Conservation (phyloP, 1,140 invertebrate species). For the Bicyclus anynana region DNA sequence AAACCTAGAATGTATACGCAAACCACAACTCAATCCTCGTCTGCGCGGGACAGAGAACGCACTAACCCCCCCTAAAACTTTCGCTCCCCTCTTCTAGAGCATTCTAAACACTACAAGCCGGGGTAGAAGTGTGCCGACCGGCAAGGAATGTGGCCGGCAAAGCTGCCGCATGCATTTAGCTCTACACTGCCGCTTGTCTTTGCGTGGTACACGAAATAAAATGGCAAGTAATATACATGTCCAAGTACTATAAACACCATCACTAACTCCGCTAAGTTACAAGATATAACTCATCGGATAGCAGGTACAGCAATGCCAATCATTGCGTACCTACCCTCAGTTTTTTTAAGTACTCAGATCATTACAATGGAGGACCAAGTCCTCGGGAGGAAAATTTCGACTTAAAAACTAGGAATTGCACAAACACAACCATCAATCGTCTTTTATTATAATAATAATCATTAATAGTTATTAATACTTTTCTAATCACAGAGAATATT, state of each 20-base stretch:
- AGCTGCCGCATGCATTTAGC: constrained; percentile 66
- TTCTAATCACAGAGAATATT: constrained; percentile 59
- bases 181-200: constrained; percentile 51
- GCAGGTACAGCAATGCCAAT: neutral
- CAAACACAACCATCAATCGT: constrained; percentile 72
- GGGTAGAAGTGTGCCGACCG: constrained; percentile 47
- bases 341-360: constrained; percentile 35
- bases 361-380: constrained; percentile 50
- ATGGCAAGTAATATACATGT: constrained; percentile 6
- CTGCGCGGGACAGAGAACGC: too few relatives aligned
- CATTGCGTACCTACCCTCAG: neutral
- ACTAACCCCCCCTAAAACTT: too few relatives aligned
- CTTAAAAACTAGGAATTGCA: constrained; percentile 72
- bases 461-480: constrained; percentile 54
- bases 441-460: constrained; percentile 50
- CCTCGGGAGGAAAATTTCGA: constrained; percentile 34
- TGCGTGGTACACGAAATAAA: constrained; percentile 33
- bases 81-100: too few relatives aligned
- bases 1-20: too few relatives aligned
- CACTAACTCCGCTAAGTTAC: neutral
- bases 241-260: constrained; percentile 8
- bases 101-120: too few relatives aligned
- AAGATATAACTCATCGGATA: too few relatives aligned
- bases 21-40: too few relatives aligned
- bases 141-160: constrained; percentile 49